phyloP scores from a whole-genome alignment of 1,140 invertebrate species.

The Zaprionus vittiger region DNA sequence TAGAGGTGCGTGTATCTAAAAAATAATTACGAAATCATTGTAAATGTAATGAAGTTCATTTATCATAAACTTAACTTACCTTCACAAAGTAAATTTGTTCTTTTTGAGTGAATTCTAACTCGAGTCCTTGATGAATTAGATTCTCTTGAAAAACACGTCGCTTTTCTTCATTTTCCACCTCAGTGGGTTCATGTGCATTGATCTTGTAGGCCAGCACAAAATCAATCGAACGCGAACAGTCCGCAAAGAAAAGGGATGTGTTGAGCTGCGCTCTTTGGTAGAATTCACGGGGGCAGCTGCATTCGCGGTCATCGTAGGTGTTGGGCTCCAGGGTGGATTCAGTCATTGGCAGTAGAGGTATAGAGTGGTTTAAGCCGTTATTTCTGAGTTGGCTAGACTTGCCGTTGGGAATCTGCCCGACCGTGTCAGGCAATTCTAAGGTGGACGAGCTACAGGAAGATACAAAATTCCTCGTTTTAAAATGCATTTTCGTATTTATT shows the following conservation, averaged over 20 bases:
- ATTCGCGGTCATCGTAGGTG: constrained; percentile 70
- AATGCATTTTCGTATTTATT: background rate
- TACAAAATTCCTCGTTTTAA: constrained; percentile 5
- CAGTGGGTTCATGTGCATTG: constrained; percentile 84
- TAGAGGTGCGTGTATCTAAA: constrained; percentile 93
- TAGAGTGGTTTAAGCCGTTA: constrained; percentile 43
- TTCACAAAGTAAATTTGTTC: constrained; percentile 89
- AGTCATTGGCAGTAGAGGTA: constrained; percentile 73
- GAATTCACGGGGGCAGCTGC: constrained; percentile 69
- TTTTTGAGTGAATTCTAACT: constrained; percentile 87
- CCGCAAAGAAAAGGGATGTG: constrained; percentile 88
- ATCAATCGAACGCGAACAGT: constrained; percentile 89
- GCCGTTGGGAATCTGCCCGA: constrained; percentile 51
- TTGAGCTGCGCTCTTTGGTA: constrained; percentile 72
- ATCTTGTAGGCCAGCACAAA: constrained; percentile 91
- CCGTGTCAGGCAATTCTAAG: constrained; percentile 55
- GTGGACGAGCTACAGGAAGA: constrained; percentile 57
- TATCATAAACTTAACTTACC: constrained; percentile 65
- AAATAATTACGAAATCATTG: constrained; percentile 13
- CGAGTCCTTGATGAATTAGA: constrained; percentile 88
- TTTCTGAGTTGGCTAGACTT: constrained; percentile 41
- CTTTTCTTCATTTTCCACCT: constrained; percentile 83
- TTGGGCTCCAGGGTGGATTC: constrained; percentile 32
- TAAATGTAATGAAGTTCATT: background rate
- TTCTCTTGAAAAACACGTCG: constrained; percentile 88